Evolutionary conservation across 2,888 invertebrate genomes (phyloP).

Genomic region (Rhamnusium bicolor): DNA sequence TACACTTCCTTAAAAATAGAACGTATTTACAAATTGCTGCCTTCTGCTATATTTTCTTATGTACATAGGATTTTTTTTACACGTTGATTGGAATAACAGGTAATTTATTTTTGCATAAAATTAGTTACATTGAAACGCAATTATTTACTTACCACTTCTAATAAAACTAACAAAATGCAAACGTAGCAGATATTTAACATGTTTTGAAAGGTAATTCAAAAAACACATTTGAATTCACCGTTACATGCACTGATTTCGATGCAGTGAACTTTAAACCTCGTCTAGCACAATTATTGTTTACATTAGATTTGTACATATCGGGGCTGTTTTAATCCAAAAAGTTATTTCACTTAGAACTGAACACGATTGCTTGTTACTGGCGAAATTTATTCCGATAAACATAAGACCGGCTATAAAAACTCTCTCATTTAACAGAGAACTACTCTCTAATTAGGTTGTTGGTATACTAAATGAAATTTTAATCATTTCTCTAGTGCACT

Average conservation of each 20-base stretch:
- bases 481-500: background rate
- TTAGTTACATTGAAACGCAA: too few relatives aligned
- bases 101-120: too few relatives aligned
- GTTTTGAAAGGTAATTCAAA: background rate
- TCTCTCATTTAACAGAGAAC: background rate
- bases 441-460: constrained; percentile 8
- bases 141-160: background rate
- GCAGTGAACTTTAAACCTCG: background rate
- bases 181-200: constrained; percentile 2
- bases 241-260: background rate
- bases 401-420: background rate
- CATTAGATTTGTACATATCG: background rate
- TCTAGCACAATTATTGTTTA: background rate
- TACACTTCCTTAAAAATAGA: too few relatives aligned
- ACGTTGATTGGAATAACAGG: too few relatives aligned
- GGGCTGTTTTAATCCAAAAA: background rate
- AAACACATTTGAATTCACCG: background rate
- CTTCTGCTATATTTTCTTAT: too few relatives aligned
- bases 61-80: too few relatives aligned
- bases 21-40: too few relatives aligned
- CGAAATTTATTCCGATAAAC: background rate
- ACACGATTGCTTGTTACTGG: background rate
- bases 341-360: background rate
- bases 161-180: background rate
- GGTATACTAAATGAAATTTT: background rate